These are phyloP conservation scores for Oscheius sp. DNA, from an alignment of 1,140 invertebrate genomes.

Conservation along the genomic window DNA sequence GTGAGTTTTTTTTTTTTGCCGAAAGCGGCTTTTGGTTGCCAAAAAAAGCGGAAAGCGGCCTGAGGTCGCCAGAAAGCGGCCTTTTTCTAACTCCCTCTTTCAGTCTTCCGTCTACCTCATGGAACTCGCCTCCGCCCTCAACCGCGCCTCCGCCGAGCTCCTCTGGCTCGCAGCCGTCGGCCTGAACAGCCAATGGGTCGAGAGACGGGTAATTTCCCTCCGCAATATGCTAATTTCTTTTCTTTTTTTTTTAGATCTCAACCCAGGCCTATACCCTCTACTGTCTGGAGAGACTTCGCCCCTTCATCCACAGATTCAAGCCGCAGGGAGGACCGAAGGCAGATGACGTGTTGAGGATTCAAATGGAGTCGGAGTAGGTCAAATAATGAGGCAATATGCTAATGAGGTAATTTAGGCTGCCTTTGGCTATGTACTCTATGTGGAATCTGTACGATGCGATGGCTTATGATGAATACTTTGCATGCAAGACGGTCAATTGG, in stretches of 20 bases:
- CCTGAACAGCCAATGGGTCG: conserved; percentile 12
- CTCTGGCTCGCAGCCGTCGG: conserved; percentile 22
- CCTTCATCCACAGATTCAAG: conserved; percentile 9
- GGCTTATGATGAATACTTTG: conserved; percentile 19
- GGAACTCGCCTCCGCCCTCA: conserved; percentile 17
- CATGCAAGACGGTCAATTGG: conserved; percentile 26
- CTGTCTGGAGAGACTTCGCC: conserved; percentile 18
- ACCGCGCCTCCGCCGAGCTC: conserved; percentile 15
- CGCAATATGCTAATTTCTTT: background rate
- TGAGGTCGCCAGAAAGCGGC: too few relatives aligned
- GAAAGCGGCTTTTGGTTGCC: too few relatives aligned
- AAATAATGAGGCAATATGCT: background rate
- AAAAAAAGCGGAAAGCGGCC: too few relatives aligned
- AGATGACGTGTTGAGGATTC: conserved; percentile 23
- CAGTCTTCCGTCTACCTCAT: background rate
- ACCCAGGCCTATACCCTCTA: conserved; percentile 11
- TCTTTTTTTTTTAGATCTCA: conserved; percentile 8
- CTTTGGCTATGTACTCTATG: conserved; percentile 19
- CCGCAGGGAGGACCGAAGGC: conserved; percentile 15
- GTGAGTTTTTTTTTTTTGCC: too few relatives aligned
- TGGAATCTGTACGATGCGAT: conserved; percentile 26
- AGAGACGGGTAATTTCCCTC: conserved; percentile 17
- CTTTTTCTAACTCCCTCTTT: too few relatives aligned
- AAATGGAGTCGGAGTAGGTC: conserved; percentile 9
- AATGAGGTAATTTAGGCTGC: background rate